Evolutionary conservation across 2,888 invertebrate species (phyloP).

Genomic region (Drosophila tanythrix): DNA sequence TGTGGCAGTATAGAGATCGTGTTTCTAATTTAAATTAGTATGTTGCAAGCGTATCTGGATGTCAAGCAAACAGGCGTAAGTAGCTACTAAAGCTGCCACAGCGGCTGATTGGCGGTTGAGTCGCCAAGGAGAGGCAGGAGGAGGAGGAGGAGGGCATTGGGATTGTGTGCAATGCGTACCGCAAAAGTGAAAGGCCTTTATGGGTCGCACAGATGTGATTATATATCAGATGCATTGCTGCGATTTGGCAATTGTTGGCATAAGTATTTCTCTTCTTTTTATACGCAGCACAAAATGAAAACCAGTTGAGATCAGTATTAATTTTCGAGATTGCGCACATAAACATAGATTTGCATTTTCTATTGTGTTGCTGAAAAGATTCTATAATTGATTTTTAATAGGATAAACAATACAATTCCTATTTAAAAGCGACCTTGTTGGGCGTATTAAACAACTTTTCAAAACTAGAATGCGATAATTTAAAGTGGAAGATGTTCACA

Average conservation of each 20-base stretch:
- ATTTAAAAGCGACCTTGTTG: slow-evolving; percentile 29
- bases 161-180: slow-evolving; percentile 62
- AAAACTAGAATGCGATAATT: slow-evolving; percentile 32
- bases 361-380: slow-evolving; percentile 49
- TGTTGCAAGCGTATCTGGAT: slow-evolving; percentile 48
- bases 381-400: slow-evolving; percentile 46
- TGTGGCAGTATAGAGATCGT: slow-evolving; percentile 37
- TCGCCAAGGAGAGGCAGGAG: slow-evolving; percentile 6
- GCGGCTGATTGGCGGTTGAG: slow-evolving; percentile 33
- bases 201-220: slow-evolving; percentile 71
- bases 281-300: slow-evolving; percentile 26
- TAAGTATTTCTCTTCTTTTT: slow-evolving; percentile 44
- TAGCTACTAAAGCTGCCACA: slow-evolving; percentile 39
- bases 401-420: slow-evolving; percentile 42
- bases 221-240: slow-evolving; percentile 55
- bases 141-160: slow-evolving; percentile 2
- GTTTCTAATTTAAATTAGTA: slow-evolving; percentile 54
- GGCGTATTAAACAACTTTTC: slow-evolving; percentile 56
- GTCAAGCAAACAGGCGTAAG: slow-evolving; percentile 44
- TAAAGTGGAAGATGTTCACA: slow-evolving; percentile 22
- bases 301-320: slow-evolving; percentile 43
- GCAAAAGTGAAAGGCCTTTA: slow-evolving; percentile 74
- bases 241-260: slow-evolving; percentile 68
- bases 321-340: slow-evolving; percentile 9
- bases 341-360: slow-evolving; percentile 57